Base-by-base conservation (phyloP, 2,888 invertebrate species). In the Congeria kusceri region DNA sequence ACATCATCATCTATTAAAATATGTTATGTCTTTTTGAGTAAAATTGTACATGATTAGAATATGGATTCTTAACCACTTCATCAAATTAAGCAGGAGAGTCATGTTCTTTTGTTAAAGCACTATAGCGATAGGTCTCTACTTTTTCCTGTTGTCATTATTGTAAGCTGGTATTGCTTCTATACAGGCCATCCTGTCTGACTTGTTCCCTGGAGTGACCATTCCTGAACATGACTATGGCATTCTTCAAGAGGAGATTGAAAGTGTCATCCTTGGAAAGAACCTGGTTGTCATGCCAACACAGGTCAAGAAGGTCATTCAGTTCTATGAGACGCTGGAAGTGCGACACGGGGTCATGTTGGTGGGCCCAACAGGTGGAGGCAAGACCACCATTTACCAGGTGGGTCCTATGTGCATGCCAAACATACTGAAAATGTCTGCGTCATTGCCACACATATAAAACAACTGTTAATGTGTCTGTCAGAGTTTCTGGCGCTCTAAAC, bases 311-410 rank as follows among this genome's bases (percentile, higher is more conserved):
- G 95, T 96, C 23, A 96, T 98, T 80, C 97, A 98, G 92, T 94
- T 98, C 13, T 96, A 97, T 91, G 98, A 98, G 92, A 98, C 97
- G 0, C 96, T 98, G 96, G 96, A 96, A 83, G 97, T 98, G 3
- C 95, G 98, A 23, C 97, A 98, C 95, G 98, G 98, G 2, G 97
- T 98, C 0, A 98, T 98, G 97, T 93, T 97, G 80, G 97, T 98
- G 0, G 98, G 98, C 0, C 97, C 97, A 0, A 97, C 97, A 0
- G 97, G 97, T 0, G 96, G 97, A 2, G 98, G 97, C 3, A 98
- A 98, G 93, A 96, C 96, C 0, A 95, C 96, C 0, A 95, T 97
- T 11, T 94, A 97, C 67, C 95, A 95, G 86, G 96, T 96, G 93
- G 94, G 94, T 88, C 18, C 4, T 53, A 20, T 9, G 9, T 20